A percentile compares a stretch with the other conserved stretches of the same genome.
Conservation (phyloP, 2,888 invertebrate species). For the Rhamphomyia laevipes region DNA sequence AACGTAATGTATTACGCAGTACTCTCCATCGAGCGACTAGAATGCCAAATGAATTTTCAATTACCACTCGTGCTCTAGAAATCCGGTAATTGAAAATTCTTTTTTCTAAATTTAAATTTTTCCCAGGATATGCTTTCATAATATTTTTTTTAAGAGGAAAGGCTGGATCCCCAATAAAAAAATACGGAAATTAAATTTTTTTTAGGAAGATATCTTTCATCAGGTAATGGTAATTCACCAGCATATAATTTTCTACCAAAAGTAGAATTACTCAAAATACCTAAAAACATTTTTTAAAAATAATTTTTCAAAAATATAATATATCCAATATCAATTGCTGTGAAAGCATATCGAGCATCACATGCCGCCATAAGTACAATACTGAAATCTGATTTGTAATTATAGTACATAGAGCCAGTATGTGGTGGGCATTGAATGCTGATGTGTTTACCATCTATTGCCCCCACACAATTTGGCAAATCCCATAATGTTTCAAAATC, state of each 20-base stretch:
- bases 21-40: background rate
- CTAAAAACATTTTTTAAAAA: too few species aligned
- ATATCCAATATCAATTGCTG: slow-evolving; percentile 23
- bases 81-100: too few species aligned
- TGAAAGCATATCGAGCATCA: slow-evolving; percentile 23
- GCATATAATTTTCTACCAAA: background rate
- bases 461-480: slow-evolving; percentile 19
- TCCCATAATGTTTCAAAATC: slow-evolving; percentile 13
- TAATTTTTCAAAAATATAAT: too few species aligned
- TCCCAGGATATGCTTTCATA: slow-evolving; percentile 8
- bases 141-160: slow-evolving; percentile 6
- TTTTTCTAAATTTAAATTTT: background rate
- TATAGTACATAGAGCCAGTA: slow-evolving; percentile 20
- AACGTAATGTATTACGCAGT: too few species aligned
- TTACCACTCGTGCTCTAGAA: slow-evolving; percentile 1
- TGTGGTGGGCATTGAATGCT: slow-evolving; percentile 19
- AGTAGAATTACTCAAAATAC: background rate
- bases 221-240: slow-evolving; percentile 1
- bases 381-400: slow-evolving; percentile 23
- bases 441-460: slow-evolving; percentile 22
- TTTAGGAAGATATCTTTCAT: background rate
- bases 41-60: slow-evolving; percentile 8
- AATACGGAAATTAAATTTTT: slow-evolving; percentile 2
- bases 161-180: slow-evolving; percentile 9
- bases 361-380: slow-evolving; percentile 23